Percentiles rank a stretch among this genome's conserved stretches.
phyloP scores from a whole-genome alignment of 2,888 invertebrate genomes.

The Eucera pruinosa region DNA sequence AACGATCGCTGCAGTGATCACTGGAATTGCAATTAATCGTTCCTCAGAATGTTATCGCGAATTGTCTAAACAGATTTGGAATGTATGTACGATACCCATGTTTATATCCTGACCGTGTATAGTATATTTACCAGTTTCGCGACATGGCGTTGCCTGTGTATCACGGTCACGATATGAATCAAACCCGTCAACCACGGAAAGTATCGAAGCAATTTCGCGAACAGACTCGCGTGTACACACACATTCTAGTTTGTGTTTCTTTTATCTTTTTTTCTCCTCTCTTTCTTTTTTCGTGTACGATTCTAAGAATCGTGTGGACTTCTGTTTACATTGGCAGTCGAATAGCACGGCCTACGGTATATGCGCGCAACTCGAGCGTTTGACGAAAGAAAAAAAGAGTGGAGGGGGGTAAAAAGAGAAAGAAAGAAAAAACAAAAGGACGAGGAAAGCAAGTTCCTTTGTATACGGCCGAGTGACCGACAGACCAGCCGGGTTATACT shows the following conservation, averaged over 20 bases:
- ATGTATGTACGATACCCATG: slow-evolving; percentile 38
- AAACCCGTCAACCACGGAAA: slow-evolving; percentile 14
- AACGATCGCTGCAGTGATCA: slow-evolving; percentile 31
- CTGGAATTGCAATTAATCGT: slow-evolving; percentile 51
- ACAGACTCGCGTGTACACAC: background rate
- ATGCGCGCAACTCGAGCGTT: slow-evolving; percentile 26
- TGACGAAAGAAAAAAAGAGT: slow-evolving; percentile 3
- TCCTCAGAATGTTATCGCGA: slow-evolving; percentile 54
- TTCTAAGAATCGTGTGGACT: slow-evolving; percentile 35
- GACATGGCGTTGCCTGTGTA: background rate
- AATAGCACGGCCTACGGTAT: background rate
- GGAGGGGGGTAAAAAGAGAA: no score
- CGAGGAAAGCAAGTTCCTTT: slow-evolving; percentile 65
- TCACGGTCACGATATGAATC: slow-evolving; percentile 35
- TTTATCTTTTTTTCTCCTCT: background rate
- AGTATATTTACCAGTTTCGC: no score
- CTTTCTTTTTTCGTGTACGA: background rate
- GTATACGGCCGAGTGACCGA: slow-evolving; percentile 74
- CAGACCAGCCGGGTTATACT: slow-evolving; percentile 58
- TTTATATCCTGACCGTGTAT: slow-evolving; percentile 28
- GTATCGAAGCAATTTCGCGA: background rate
- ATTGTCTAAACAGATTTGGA: slow-evolving; percentile 58
- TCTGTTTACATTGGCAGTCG: slow-evolving; percentile 46
- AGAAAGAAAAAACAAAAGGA: slow-evolving; percentile 51
- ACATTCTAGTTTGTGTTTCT: background rate